phyloP scores from a whole-genome alignment of 1,140 invertebrate genomes.

The Sinonovacula constricta region DNA sequence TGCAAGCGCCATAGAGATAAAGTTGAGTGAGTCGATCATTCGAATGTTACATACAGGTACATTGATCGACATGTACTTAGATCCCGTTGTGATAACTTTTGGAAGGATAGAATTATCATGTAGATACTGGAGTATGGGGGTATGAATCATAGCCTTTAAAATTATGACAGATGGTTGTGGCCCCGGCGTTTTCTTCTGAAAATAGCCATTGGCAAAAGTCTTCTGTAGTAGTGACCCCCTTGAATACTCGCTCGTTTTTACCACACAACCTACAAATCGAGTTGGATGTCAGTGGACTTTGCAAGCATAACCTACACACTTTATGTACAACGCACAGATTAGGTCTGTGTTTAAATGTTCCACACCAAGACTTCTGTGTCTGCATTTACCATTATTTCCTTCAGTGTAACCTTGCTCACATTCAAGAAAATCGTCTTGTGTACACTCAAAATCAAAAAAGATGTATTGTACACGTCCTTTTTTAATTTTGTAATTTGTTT shows the following conservation, averaged over 20 bases:
- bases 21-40: too few species aligned
- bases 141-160: slow-evolving; percentile 11
- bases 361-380: slow-evolving; percentile 33
- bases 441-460: slow-evolving; percentile 54
- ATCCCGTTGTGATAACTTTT: too few species aligned
- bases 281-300: slow-evolving; percentile 4
- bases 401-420: slow-evolving; percentile 27
- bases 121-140: too few species aligned
- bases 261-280: slow-evolving; percentile 13
- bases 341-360: slow-evolving; percentile 42
- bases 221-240: not conserved
- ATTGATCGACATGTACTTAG: slow-evolving; percentile 6
- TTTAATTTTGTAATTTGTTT: too few species aligned
- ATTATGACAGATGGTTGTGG: slow-evolving; percentile 12
- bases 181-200: slow-evolving; percentile 15
- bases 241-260: slow-evolving; percentile 26
- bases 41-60: slow-evolving; percentile 1
- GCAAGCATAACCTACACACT: slow-evolving; percentile 46
- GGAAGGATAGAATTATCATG: too few species aligned
- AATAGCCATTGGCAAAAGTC: slow-evolving; percentile 15
- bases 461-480: too few species aligned
- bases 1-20: slow-evolving; percentile 31
- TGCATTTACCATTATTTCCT: slow-evolving; percentile 31
- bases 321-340: slow-evolving; percentile 55
- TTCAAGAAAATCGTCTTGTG: slow-evolving; percentile 23